Evolutionary conservation across 2,797 vertebrate genomes (phyloP).

Genomic region (Hydrolagus colliei): DNA sequence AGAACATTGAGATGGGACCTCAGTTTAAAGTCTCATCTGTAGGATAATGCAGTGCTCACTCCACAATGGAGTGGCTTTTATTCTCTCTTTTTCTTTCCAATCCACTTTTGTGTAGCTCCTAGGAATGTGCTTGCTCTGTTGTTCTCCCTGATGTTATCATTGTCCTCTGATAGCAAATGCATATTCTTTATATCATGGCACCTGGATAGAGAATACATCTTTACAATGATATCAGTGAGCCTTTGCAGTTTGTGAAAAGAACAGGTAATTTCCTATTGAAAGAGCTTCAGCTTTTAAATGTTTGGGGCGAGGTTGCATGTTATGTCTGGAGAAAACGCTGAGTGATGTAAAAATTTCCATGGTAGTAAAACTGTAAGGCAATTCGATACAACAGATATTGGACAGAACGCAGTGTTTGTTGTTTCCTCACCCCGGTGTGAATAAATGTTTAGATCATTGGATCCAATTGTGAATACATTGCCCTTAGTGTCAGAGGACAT

Average conservation of each 20-base stretch:
- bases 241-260: background rate
- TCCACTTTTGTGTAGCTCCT: background rate
- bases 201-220: background rate
- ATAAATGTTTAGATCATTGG: constrained; percentile 12
- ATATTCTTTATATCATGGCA: background rate
- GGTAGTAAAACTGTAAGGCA: background rate
- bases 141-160: background rate
- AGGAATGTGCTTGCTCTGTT: background rate
- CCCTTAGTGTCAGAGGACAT: too few species aligned
- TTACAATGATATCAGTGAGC: background rate
- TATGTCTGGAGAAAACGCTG: constrained; percentile 17
- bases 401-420: background rate
- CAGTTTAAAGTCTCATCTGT: too few species aligned
- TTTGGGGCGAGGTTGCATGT: background rate
- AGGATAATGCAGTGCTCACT: background rate
- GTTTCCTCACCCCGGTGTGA: background rate
- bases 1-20: too few species aligned
- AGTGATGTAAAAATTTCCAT: background rate
- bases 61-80: background rate
- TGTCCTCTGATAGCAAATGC: background rate
- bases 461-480: background rate
- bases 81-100: background rate
- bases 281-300: background rate
- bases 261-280: background rate
- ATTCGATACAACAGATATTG: background rate